phyloP scores from a whole-genome alignment of 2,797 vertebrate genomes.

The Phylloscopus collybita region DNA sequence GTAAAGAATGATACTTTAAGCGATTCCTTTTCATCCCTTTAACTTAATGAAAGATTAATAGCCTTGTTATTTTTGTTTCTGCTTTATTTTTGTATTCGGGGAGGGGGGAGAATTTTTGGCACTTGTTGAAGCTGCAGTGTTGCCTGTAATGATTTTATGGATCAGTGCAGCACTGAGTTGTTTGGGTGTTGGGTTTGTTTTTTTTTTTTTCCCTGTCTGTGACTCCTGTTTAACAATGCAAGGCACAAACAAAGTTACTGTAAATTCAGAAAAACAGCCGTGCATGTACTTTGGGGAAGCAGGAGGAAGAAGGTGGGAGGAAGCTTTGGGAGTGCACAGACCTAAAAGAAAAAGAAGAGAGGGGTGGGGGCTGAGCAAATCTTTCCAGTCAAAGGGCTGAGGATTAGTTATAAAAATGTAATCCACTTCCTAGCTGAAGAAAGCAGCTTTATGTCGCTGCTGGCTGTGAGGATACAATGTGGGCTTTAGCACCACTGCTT shows the following conservation, averaged over 20 bases:
- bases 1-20: conserved; percentile 96
- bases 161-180: conserved; percentile 73
- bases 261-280: not conserved
- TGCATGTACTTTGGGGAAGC: not conserved
- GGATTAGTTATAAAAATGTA: conserved; percentile 69
- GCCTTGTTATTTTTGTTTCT: conserved; percentile 98
- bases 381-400: conserved; percentile 21
- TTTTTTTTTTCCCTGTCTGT: not conserved
- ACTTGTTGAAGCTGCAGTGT: conserved; percentile 81
- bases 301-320: not conserved
- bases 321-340: conserved; percentile 17
- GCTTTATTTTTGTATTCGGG: conserved; percentile 77
- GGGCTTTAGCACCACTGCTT: not conserved
- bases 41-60: conserved; percentile 99
- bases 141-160: conserved; percentile 83
- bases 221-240: conserved; percentile 55
- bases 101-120: conserved; percentile 72
- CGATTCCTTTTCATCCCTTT: conserved; percentile 98
- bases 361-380: conserved; percentile 9
- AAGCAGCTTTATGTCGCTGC: conserved; percentile 58
- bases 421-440: conserved; percentile 59
- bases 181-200: not conserved
- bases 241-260: conserved; percentile 45
- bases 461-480: conserved; percentile 50
- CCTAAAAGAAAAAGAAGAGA: not conserved